These are phyloP conservation scores for Eurois occulta DNA, from an alignment of 2,888 invertebrate genomes.

Conservation along the genomic window DNA sequence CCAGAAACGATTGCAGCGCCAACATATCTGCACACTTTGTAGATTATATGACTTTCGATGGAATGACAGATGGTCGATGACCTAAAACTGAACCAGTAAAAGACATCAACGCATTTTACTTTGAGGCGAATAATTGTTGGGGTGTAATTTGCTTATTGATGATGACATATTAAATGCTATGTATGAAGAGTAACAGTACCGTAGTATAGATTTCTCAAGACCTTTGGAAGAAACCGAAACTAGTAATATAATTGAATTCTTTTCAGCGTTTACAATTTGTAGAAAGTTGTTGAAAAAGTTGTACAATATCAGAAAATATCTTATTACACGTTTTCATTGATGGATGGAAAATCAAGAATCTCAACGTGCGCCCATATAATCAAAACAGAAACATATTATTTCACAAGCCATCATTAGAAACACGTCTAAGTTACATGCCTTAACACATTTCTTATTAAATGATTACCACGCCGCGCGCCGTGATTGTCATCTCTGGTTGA, in stretches of 20 bases:
- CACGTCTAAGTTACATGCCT: conserved; percentile 34
- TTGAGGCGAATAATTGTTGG: background rate
- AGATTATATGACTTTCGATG: background rate
- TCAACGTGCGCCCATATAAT: background rate
- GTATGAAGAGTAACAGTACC: background rate
- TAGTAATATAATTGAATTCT: background rate
- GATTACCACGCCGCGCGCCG: conserved; percentile 34
- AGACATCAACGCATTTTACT: conserved; percentile 31
- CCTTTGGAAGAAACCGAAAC: background rate
- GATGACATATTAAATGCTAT: background rate
- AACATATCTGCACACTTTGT: background rate
- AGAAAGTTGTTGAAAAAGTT: background rate
- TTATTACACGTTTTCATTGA: background rate
- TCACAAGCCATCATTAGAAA: conserved; percentile 18
- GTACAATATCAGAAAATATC: background rate
- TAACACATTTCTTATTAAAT: conserved; percentile 54
- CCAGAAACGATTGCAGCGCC: background rate
- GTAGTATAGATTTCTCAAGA: background rate
- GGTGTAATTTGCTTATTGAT: background rate
- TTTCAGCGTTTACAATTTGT: background rate
- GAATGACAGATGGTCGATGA: background rate
- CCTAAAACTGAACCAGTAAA: background rate
- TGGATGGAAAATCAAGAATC: background rate
- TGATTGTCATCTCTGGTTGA: conserved; percentile 58
- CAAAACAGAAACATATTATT: conserved; percentile 24